Percentiles rank a stretch among this genome's conserved stretches.
Conservation (phyloP, 2,797 vertebrate genomes). For the Poeciliopsis infans region DNA sequence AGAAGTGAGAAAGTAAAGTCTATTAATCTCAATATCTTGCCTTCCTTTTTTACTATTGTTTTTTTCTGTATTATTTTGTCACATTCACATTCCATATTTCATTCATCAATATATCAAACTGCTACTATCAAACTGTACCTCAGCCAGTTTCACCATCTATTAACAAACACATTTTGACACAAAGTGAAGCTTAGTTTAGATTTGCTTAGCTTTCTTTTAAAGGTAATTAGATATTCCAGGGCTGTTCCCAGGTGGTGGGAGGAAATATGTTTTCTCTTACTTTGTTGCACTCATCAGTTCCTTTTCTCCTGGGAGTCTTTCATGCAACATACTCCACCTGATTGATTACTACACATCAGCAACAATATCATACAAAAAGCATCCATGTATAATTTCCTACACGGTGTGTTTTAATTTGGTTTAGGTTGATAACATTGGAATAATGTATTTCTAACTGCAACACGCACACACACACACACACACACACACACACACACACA, state of each 20-base stretch:
- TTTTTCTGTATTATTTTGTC: background rate
- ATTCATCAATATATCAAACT: background rate
- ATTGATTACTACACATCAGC: conserved; percentile 46
- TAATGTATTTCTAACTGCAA: background rate
- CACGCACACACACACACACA: too few relatives aligned
- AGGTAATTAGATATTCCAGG: conserved; percentile 26
- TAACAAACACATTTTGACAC: conserved; percentile 28
- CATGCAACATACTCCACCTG: conserved; percentile 33
- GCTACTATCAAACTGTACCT: background rate
- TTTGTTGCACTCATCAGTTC: conserved; percentile 54
- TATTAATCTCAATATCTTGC: too few relatives aligned
- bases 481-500: background rate
- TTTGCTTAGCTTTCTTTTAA: conserved; percentile 48
- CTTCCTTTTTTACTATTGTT: too few relatives aligned
- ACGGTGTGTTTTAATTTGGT: background rate
- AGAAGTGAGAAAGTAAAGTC: too few relatives aligned
- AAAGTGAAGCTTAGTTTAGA: conserved; percentile 25
- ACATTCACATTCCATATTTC: background rate
- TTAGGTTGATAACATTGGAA: background rate
- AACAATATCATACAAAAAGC: conserved; percentile 12
- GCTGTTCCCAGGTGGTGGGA: conserved; percentile 30
- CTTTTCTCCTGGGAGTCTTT: conserved; percentile 49
- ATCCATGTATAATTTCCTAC: background rate
- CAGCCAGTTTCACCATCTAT: background rate
- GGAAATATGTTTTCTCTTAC: conserved; percentile 18